Conservation (phyloP, 2,888 invertebrate species). For the Blastobasis adustella region DNA sequence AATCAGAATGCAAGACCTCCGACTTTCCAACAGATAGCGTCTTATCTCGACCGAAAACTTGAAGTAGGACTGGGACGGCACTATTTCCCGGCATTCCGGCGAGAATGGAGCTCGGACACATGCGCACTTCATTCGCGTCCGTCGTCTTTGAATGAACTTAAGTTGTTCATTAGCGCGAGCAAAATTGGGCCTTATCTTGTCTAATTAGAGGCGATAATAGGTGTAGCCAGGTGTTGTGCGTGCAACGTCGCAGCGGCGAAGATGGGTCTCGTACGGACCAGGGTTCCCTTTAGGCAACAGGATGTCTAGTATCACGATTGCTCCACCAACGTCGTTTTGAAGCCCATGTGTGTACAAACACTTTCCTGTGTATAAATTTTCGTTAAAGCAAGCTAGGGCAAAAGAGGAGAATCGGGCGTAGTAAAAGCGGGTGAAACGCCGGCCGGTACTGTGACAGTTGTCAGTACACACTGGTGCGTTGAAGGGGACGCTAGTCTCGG, state of each 20-base stretch:
- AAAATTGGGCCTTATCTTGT: slow-evolving; percentile 34
- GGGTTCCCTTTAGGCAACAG: slow-evolving; percentile 30
- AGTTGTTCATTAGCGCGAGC: slow-evolving; percentile 19
- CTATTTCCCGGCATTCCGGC: slow-evolving; percentile 58
- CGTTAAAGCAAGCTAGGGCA: slow-evolving; percentile 61
- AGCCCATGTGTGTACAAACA: slow-evolving; percentile 50
- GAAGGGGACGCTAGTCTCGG: slow-evolving; percentile 58
- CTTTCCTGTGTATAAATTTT: slow-evolving; percentile 52
- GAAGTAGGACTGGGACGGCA: slow-evolving; percentile 58
- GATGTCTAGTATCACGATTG: slow-evolving; percentile 27
- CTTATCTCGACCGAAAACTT: slow-evolving; percentile 34
- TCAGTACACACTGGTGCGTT: slow-evolving; percentile 54
- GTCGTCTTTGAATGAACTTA: slow-evolving; percentile 40
- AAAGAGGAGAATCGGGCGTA: slow-evolving; percentile 60
- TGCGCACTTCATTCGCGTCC: slow-evolving; percentile 47
- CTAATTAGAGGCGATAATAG: slow-evolving; percentile 32
- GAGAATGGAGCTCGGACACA: slow-evolving; percentile 52
- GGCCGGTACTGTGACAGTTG: slow-evolving; percentile 53
- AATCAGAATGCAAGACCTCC: neutral
- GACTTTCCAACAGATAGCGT: slow-evolving; percentile 6
- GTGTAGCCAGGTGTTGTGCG: slow-evolving; percentile 28
- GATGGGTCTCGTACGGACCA: slow-evolving; percentile 42
- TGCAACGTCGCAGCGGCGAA: slow-evolving; percentile 50
- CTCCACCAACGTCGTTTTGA: slow-evolving; percentile 36
- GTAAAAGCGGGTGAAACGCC: slow-evolving; percentile 57